A percentile compares a stretch with the other conserved stretches of the same genome.
Evolutionary conservation across 2,888 invertebrate species (phyloP).

Genomic region (Aspidapion aeneum): DNA sequence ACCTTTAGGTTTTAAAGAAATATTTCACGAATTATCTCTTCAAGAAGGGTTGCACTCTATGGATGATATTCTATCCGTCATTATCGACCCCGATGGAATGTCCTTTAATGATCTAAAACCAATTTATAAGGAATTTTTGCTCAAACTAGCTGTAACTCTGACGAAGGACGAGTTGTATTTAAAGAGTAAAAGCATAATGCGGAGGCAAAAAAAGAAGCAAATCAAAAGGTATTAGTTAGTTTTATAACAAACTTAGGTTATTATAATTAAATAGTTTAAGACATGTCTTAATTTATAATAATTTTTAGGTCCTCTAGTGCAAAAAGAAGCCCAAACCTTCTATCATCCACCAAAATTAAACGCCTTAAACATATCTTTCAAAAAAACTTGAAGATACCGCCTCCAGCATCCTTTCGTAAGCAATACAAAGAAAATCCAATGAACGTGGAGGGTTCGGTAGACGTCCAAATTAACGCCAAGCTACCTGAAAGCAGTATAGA

Average conservation of each 20-base stretch:
- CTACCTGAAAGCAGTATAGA: conserved; percentile 59
- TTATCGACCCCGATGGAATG: conserved; percentile 90
- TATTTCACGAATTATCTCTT: conserved; percentile 82
- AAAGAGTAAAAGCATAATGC: conserved; percentile 86
- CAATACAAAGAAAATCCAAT: conserved; percentile 20
- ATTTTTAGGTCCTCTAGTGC: conserved; percentile 18
- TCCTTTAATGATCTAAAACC: conserved; percentile 90
- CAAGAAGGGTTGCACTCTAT: conserved; percentile 86
- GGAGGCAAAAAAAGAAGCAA: conserved; percentile 72
- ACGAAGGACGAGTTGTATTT: conserved; percentile 92
- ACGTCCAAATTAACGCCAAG: conserved; percentile 28
- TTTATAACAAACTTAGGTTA: too few relatives aligned
- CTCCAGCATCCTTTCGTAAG: conserved; percentile 22
- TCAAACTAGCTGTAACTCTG: conserved; percentile 82
- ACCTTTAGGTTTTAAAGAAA: conserved; percentile 80
- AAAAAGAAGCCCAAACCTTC: conserved; percentile 33
- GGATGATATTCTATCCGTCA: conserved; percentile 83
- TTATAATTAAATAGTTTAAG: background rate
- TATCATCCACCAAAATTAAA: conserved; percentile 42
- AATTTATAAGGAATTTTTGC: conserved; percentile 84
- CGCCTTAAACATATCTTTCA: conserved; percentile 54
- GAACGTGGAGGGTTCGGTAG: conserved; percentile 2
- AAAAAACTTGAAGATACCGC: conserved; percentile 50
- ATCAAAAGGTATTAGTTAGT: conserved; percentile 20
- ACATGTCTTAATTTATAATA: background rate